Conservation (phyloP, 2,113 vertebrate species). For the Cephalopholis sonnerati region DNA sequence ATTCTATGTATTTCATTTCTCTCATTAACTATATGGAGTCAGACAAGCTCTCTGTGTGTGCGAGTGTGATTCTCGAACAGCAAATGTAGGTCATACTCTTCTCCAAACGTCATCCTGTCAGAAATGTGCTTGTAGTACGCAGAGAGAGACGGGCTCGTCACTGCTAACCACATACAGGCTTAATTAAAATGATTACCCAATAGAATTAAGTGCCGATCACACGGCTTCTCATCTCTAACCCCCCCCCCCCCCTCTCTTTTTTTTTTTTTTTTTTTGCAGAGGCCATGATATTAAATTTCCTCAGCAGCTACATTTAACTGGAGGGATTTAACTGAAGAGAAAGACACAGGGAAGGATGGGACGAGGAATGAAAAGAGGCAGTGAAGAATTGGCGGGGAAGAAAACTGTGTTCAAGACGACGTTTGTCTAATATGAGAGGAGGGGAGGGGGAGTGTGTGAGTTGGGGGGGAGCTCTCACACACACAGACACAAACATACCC, state of each 20-base stretch:
- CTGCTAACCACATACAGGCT: constrained; percentile 57
- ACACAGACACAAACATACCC: background rate
- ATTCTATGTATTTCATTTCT: constrained; percentile 24
- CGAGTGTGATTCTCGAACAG: constrained; percentile 34
- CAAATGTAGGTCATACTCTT: constrained; percentile 67
- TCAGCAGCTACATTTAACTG: constrained; percentile 32
- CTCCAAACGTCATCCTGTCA: constrained; percentile 59
- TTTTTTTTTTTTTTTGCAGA: background rate
- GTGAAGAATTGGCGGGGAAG: constrained; percentile 39
- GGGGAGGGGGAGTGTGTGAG: background rate
- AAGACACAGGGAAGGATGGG: constrained; percentile 28
- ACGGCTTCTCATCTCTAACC: constrained; percentile 49
- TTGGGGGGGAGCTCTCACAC: background rate
- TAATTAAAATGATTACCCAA: constrained; percentile 80
- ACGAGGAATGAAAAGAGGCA: constrained; percentile 50
- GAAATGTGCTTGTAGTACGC: constrained; percentile 53
- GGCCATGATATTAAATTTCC: constrained; percentile 50
- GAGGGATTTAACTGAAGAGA: constrained; percentile 32
- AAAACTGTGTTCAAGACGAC: constrained; percentile 31
- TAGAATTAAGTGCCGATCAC: constrained; percentile 69
- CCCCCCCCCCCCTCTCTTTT: background rate
- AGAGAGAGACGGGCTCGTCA: constrained; percentile 55
- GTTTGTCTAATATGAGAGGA: constrained; percentile 40
- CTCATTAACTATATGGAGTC: constrained; percentile 32
- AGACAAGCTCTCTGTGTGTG: constrained; percentile 1